Conservation (phyloP, 2,888 invertebrate species). For the Cheilosia soror region DNA sequence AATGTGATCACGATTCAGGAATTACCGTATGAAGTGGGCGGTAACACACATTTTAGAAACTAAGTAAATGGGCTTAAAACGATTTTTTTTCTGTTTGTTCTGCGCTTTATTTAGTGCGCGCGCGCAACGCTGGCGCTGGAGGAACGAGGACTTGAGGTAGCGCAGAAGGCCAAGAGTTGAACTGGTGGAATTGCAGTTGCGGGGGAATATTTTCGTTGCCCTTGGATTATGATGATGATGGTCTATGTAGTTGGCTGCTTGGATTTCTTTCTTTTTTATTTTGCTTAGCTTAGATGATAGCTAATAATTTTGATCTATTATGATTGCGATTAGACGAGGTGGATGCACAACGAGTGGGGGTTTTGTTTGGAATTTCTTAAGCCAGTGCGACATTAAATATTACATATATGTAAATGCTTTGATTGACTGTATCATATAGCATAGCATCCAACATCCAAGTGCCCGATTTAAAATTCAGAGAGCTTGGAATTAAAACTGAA, state of each 20-base stretch:
- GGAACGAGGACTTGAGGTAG: conserved; percentile 59
- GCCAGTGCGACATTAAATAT: background rate
- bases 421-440: background rate
- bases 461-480: no score
- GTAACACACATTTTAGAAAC: conserved; percentile 76
- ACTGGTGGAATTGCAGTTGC: conserved; percentile 52
- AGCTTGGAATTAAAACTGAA: no score
- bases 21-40: conserved; percentile 84
- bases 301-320: conserved; percentile 69
- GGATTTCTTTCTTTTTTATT: conserved; percentile 10
- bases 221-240: conserved; percentile 64
- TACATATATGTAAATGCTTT: background rate
- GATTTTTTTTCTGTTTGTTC: conserved; percentile 65
- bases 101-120: conserved; percentile 62
- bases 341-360: conserved; percentile 12
- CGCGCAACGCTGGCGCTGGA: background rate
- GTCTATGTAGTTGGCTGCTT: conserved; percentile 16
- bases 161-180: conserved; percentile 69
- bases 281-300: conserved; percentile 34
- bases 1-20: conserved; percentile 82
- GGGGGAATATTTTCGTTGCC: conserved; percentile 49
- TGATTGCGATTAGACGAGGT: conserved; percentile 54
- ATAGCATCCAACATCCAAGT: no score
- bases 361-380: conserved; percentile 11
- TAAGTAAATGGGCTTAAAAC: conserved; percentile 75